Conservation (phyloP, 2,113 vertebrate species). For the Thunnus thynnus region DNA sequence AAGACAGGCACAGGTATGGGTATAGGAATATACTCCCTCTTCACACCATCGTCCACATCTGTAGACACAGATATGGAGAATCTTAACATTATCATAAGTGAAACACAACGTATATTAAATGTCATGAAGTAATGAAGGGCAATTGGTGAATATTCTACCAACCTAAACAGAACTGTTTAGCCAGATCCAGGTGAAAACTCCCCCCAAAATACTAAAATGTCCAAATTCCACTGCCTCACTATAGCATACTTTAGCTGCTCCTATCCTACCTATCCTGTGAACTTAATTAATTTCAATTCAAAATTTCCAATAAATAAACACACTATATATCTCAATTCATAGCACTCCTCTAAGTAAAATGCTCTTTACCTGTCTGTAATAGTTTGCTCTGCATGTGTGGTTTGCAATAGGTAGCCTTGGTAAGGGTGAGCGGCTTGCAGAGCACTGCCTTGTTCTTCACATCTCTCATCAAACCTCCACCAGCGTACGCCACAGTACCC, state of each 20-base stretch:
- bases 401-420: conserved; percentile 98
- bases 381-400: conserved; percentile 99
- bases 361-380: conserved; percentile 92
- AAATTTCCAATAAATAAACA: too few relatives aligned
- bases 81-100: neutral
- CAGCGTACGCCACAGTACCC: conserved; percentile 84
- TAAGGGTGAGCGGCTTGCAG: conserved; percentile 98
- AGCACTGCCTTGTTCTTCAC: conserved; percentile 99
- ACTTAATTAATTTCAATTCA: too few relatives aligned
- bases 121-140: neutral
- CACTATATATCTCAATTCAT: neutral
- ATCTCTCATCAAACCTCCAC: conserved; percentile 89
- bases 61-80: conserved; percentile 53
- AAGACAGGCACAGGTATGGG: conserved; percentile 97
- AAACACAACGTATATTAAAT: too few relatives aligned
- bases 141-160: too few relatives aligned
- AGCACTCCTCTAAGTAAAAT: neutral
- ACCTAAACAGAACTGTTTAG: neutral
- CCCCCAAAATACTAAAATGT: neutral
- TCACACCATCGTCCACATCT: conserved; percentile 90
- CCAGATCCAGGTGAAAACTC: neutral
- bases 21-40: conserved; percentile 94
- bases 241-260: too few relatives aligned
- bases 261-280: too few relatives aligned
- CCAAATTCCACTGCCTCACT: too few relatives aligned